Evolutionary conservation across 2,888 invertebrate genomes (phyloP).

Genomic region (Drosophila greeni): DNA sequence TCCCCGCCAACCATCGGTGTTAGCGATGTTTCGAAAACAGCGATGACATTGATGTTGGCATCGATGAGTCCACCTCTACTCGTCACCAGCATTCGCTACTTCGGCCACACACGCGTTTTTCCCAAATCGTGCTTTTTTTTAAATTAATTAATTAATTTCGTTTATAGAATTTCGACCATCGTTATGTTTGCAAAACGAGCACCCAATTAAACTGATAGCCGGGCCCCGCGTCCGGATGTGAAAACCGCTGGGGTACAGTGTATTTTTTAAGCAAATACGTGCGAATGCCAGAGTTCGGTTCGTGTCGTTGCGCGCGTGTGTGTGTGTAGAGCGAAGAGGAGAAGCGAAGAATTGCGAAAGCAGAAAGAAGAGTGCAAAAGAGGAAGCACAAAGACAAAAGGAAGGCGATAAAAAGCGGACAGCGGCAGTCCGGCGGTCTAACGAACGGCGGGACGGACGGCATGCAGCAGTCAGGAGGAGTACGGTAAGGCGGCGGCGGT

Average conservation of each 20-base stretch:
- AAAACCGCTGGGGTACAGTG: conserved; percentile 5
- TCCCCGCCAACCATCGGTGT: too few species aligned
- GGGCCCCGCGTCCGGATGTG: conserved; percentile 1
- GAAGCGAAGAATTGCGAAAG: conserved; percentile 35
- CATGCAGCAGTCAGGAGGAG: conserved; percentile 6
- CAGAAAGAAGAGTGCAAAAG: conserved; percentile 21
- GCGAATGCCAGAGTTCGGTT: conserved; percentile 21
- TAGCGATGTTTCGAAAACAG: too few species aligned
- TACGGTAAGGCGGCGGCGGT: conserved; percentile 46
- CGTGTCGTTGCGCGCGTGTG: conserved; percentile 29
- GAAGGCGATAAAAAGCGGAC: conserved; percentile 23
- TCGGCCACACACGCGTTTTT: conserved; percentile 63
- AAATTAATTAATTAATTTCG: conserved; percentile 35
- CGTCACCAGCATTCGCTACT: too few species aligned
- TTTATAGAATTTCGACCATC: conserved; percentile 16
- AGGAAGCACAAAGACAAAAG: conserved; percentile 35
- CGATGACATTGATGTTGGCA: too few species aligned
- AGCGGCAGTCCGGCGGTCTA: conserved; percentile 39
- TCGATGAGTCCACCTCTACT: too few species aligned
- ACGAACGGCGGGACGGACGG: conserved; percentile 39
- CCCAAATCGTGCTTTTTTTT: conserved; percentile 68
- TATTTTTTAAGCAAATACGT: conserved; percentile 14
- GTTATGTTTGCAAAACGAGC: conserved; percentile 11
- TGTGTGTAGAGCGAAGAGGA: conserved; percentile 30
- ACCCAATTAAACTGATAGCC: background rate